phyloP scores from a whole-genome alignment of 2,113 vertebrate genomes.

The Heliornis fulica region DNA sequence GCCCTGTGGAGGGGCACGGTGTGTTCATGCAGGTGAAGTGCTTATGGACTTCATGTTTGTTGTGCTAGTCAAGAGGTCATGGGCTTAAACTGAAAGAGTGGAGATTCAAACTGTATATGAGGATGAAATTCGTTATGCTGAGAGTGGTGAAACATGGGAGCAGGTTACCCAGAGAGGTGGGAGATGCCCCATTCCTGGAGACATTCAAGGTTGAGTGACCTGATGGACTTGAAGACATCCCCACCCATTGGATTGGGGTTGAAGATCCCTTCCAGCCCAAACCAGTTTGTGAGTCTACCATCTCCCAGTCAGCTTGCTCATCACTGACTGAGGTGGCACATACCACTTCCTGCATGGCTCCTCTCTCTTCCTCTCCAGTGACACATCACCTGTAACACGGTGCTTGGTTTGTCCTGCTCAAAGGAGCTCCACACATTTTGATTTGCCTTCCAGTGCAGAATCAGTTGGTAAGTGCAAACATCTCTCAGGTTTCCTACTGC shows the following conservation, averaged over 20 bases:
- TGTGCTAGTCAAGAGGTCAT: accelerated
- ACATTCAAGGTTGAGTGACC: background rate
- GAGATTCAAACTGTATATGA: background rate
- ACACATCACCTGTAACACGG: accelerated
- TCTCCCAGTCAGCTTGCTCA: background rate
- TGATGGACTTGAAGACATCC: background rate
- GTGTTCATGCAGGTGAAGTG: background rate
- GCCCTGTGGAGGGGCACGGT: background rate
- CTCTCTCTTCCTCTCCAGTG: background rate
- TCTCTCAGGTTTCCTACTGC: background rate
- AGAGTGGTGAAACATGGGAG: background rate
- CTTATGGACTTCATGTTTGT: background rate
- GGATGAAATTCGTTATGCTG: accelerated
- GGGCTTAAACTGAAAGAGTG: background rate
- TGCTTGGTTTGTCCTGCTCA: background rate
- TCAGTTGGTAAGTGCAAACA: background rate
- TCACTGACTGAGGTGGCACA: accelerated
- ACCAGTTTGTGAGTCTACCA: background rate
- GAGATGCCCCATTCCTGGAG: background rate
- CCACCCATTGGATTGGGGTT: background rate
- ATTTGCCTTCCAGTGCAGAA: background rate
- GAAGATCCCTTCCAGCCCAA: background rate
- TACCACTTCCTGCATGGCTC: background rate
- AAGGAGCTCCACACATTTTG: background rate
- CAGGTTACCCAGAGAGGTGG: background rate